Conservation (phyloP, 2,888 invertebrate genomes). For the Hoplodrina ambigua region DNA sequence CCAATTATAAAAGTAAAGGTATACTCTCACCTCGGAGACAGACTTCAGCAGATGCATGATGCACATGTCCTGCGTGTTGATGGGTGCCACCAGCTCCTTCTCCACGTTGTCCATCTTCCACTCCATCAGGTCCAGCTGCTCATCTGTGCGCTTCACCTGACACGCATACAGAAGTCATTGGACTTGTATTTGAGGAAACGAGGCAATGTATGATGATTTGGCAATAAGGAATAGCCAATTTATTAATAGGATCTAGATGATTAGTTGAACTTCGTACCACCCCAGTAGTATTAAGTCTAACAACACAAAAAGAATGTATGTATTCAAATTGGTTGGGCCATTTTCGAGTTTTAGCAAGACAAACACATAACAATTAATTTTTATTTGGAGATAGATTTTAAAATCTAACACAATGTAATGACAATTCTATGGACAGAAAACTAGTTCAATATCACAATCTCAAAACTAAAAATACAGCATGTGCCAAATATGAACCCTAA, state of each 20-base stretch:
- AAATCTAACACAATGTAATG: constrained; percentile 19
- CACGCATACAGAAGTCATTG: background rate
- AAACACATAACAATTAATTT: too few species aligned
- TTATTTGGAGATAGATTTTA: background rate
- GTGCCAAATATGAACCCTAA: constrained; percentile 5
- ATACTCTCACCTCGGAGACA: constrained; percentile 92
- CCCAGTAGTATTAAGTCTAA: too few species aligned
- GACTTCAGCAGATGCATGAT: constrained; percentile 94
- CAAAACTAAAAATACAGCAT: background rate
- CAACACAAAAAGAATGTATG: too few species aligned
- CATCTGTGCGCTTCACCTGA: constrained; percentile 94
- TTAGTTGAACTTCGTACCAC: too few species aligned
- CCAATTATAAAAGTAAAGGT: background rate
- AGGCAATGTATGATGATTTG: background rate
- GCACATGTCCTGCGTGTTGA: constrained; percentile 91
- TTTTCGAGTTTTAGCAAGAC: too few species aligned
- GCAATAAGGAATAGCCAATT: background rate
- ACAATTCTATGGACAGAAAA: background rate
- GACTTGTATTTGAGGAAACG: background rate
- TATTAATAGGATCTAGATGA: background rate
- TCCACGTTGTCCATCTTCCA: constrained; percentile 94
- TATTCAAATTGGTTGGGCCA: too few species aligned
- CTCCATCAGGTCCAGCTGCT: constrained; percentile 93
- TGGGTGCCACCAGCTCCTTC: constrained; percentile 90
- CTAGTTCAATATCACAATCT: background rate